These are phyloP conservation scores for Rattus norvegicus DNA, from an alignment of 2,113 vertebrate genomes.

Conservation along the genomic window DNA sequence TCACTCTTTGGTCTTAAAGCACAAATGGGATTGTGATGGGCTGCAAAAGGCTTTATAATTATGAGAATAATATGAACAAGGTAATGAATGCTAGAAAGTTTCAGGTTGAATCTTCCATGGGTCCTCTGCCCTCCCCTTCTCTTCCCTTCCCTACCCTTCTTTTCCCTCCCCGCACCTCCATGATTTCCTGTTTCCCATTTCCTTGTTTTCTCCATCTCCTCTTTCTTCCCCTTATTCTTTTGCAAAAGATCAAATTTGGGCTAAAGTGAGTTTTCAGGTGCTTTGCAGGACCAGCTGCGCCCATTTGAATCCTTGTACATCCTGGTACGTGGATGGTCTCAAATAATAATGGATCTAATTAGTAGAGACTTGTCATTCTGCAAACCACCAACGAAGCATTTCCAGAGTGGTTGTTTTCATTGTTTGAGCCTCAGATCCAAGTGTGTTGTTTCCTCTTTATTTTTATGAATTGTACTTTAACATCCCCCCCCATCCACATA, in stretches of 20 bases:
- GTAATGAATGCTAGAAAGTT: background rate
- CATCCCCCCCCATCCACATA: background rate
- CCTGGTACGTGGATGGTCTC: background rate
- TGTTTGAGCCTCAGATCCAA: background rate
- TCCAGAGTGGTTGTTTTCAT: background rate
- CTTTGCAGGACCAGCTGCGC: background rate
- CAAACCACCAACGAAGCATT: background rate
- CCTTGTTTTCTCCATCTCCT: background rate
- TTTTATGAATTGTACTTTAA: constrained; percentile 8
- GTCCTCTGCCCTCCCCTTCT: background rate
- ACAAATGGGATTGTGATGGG: background rate
- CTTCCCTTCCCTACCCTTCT: rapidly evolving
- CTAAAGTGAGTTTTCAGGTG: background rate
- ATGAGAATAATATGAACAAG: background rate
- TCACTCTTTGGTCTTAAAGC: background rate
- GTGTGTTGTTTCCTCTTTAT: background rate
- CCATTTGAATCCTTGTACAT: background rate
- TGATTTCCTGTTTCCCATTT: background rate
- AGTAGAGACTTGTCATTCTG: background rate
- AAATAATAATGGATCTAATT: background rate
- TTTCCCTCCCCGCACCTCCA: background rate
- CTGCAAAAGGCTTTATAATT: background rate
- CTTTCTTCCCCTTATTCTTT: background rate
- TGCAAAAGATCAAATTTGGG: background rate
- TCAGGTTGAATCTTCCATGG: background rate